These are phyloP conservation scores for Papilio protenor DNA, from an alignment of 2,888 invertebrate genomes.

Conservation along the genomic window DNA sequence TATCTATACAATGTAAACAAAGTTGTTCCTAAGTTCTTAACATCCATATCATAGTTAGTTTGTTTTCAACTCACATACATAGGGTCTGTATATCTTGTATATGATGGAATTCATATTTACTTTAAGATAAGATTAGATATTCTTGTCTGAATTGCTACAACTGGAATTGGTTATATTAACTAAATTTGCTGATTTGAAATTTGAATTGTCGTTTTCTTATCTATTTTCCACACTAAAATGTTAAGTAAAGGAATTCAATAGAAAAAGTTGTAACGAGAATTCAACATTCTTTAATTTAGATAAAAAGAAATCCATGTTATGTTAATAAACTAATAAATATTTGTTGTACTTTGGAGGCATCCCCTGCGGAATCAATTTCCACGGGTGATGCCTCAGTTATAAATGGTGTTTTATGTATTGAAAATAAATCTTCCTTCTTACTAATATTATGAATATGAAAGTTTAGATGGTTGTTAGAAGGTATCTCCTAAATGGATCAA, in stretches of 20 bases:
- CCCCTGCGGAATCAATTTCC: too few relatives aligned
- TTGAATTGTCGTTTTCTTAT: background rate
- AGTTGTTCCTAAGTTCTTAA: background rate
- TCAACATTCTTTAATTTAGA: too few relatives aligned
- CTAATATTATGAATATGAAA: too few relatives aligned
- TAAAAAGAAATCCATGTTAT: too few relatives aligned
- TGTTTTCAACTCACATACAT: background rate
- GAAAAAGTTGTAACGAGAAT: background rate
- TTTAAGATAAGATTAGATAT: constrained; percentile 1
- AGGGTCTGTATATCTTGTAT: background rate
- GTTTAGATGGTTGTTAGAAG: too few relatives aligned
- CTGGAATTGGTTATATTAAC: background rate
- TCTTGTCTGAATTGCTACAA: background rate
- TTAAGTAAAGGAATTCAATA: too few relatives aligned
- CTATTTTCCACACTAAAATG: background rate
- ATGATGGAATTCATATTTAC: background rate
- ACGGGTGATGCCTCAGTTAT: too few relatives aligned
- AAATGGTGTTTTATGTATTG: too few relatives aligned
- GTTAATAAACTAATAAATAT: too few relatives aligned
- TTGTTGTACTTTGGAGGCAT: too few relatives aligned
- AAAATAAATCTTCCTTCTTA: too few relatives aligned
- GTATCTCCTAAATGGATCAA: too few relatives aligned
- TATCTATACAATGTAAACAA: constrained; percentile 10
- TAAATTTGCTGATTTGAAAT: background rate
- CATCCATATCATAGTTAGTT: background rate